These are phyloP conservation scores for Corvus cornix DNA, from an alignment of 2,113 vertebrate species.

Conservation along the genomic window DNA sequence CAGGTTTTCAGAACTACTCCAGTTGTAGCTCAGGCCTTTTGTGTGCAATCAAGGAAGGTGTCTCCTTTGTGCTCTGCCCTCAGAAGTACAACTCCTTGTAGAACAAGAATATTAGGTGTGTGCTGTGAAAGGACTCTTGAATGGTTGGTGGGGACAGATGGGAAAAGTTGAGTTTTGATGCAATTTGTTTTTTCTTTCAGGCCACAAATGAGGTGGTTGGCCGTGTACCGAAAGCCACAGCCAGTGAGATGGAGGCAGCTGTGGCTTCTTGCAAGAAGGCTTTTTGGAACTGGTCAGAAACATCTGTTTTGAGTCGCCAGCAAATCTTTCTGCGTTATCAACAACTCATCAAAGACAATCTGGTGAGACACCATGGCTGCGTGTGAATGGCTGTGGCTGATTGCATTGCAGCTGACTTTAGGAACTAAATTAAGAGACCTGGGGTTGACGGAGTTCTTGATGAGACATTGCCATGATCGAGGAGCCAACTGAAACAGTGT, in stretches of 20 bases:
- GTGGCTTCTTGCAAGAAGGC: slow-evolving; percentile 86
- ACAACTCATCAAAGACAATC: slow-evolving; percentile 96
- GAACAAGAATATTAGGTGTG: neutral
- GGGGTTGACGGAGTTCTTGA: neutral
- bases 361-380: slow-evolving; percentile 77
- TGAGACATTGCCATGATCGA: neutral
- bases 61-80: neutral
- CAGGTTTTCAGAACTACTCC: neutral
- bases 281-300: slow-evolving; percentile 88
- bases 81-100: neutral
- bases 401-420: neutral
- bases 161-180: neutral
- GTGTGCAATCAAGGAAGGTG: neutral
- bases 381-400: neutral
- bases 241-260: slow-evolving; percentile 91
- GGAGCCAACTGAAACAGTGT: neutral
- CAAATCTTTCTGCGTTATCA: slow-evolving; percentile 95
- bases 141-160: neutral
- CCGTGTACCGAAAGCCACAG: slow-evolving; percentile 88
- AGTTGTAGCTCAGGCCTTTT: neutral
- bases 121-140: neutral
- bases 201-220: slow-evolving; percentile 92
- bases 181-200: slow-evolving; percentile 65
- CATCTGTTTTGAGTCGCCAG: slow-evolving; percentile 89
- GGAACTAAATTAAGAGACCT: neutral